A percentile compares a stretch with the other conserved stretches of the same genome.
Conservation (phyloP, 2,113 vertebrate species). For the Megaceryle torquata region DNA sequence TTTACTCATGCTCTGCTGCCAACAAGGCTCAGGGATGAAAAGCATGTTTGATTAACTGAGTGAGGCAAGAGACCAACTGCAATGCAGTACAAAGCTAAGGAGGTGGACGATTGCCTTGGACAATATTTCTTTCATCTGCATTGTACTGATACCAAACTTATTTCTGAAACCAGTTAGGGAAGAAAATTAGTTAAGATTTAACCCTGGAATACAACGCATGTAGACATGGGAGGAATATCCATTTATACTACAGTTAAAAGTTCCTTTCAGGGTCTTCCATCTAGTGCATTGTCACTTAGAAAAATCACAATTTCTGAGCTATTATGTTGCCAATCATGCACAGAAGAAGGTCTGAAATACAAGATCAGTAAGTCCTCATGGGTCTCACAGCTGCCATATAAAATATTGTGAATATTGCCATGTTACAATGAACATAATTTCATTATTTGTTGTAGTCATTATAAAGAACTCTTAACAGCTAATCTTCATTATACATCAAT, state of each 20-base stretch:
- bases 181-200: no score
- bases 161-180: no score
- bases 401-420: not conserved
- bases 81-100: no score
- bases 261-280: not conserved
- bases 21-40: no score
- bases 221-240: not conserved
- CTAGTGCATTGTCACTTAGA: not conserved
- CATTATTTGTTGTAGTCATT: not conserved
- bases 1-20: no score
- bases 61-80: no score
- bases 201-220: not conserved
- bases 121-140: no score
- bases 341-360: not conserved
- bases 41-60: no score
- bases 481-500: not conserved
- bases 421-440: not conserved
- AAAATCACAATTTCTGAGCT: not conserved
- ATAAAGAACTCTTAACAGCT: not conserved
- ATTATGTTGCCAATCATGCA: not conserved
- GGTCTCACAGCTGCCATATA: not conserved
- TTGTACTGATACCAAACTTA: no score
- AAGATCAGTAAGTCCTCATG: not conserved
- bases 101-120: no score
- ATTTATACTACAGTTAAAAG: not conserved